A percentile compares a stretch with the other conserved stretches of the same genome.
These are phyloP conservation scores for Lophotriccus pileatus DNA, from an alignment of 2,797 vertebrate species.

Conservation along the genomic window DNA sequence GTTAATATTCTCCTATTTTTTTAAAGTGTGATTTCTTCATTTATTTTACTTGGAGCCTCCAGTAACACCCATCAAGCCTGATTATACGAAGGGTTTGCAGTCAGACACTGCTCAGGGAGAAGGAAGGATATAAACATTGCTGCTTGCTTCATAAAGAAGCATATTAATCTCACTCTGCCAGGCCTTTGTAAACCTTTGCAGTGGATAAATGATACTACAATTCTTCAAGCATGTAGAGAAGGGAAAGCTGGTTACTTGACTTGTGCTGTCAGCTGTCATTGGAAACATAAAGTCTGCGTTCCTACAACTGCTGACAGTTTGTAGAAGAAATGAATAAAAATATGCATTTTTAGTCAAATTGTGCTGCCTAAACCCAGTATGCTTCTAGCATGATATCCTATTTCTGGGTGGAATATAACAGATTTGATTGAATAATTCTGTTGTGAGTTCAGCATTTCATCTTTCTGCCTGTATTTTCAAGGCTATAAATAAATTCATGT, in stretches of 20 bases:
- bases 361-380: not conserved
- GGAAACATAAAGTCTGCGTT: constrained; percentile 17
- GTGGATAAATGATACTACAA: constrained; percentile 20
- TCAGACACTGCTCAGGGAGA: not conserved
- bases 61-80: not conserved
- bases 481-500: constrained; percentile 1
- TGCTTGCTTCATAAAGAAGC: constrained; percentile 8
- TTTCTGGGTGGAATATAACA: not conserved
- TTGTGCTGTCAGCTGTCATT: constrained; percentile 42
- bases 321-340: constrained; percentile 35
- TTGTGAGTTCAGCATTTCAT: not conserved
- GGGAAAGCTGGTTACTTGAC: constrained; percentile 12
- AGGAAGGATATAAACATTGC: not conserved
- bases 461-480: not conserved
- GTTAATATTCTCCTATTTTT: not conserved
- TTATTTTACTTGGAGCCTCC: not conserved
- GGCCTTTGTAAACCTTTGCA: constrained; percentile 26
- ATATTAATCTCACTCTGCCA: constrained; percentile 44
- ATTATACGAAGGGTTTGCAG: not conserved
- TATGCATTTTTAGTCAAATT: not conserved
- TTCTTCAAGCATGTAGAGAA: constrained; percentile 6
- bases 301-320: constrained; percentile 16
- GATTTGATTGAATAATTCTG: not conserved
- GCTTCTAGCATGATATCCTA: not conserved
- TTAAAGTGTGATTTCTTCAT: not conserved